phyloP scores from a whole-genome alignment of 2,797 vertebrate species.

The Ceryle rudis region DNA sequence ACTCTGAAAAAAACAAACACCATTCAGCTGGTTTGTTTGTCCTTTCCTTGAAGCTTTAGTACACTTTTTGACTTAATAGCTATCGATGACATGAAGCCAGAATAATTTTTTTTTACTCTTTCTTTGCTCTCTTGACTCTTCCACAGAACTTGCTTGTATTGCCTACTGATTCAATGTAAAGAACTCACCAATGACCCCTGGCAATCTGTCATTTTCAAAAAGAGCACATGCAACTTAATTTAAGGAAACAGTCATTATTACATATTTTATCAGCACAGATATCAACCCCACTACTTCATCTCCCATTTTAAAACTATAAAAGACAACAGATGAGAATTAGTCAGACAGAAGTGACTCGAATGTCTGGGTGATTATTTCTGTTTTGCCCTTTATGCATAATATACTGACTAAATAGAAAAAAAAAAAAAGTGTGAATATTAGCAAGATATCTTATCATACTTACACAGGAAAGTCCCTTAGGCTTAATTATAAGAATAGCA shows the following conservation, averaged over 20 bases:
- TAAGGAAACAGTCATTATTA: neutral
- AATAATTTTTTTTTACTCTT: neutral
- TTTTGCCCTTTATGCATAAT: constrained; percentile 63
- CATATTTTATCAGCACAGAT: neutral
- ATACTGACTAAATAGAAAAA: constrained; percentile 28
- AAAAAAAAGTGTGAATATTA: neutral
- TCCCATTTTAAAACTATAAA: neutral
- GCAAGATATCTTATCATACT: neutral
- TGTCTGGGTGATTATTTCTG: neutral
- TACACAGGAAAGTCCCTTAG: constrained; percentile 10
- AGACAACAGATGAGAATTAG: neutral
- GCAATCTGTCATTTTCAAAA: neutral
- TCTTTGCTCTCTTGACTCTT: neutral
- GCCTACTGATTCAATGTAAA: neutral
- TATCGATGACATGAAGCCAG: neutral
- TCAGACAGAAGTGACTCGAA: neutral
- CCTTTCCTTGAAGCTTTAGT: neutral
- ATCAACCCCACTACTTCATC: neutral
- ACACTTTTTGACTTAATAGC: neutral
- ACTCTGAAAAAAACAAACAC: neutral
- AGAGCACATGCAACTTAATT: neutral
- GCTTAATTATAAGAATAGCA: constrained; percentile 1
- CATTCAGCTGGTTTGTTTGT: neutral
- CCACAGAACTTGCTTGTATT: neutral
- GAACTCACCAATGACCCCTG: neutral